Conservation (phyloP, 2,113 vertebrate species). For the Varanus salvator region DNA sequence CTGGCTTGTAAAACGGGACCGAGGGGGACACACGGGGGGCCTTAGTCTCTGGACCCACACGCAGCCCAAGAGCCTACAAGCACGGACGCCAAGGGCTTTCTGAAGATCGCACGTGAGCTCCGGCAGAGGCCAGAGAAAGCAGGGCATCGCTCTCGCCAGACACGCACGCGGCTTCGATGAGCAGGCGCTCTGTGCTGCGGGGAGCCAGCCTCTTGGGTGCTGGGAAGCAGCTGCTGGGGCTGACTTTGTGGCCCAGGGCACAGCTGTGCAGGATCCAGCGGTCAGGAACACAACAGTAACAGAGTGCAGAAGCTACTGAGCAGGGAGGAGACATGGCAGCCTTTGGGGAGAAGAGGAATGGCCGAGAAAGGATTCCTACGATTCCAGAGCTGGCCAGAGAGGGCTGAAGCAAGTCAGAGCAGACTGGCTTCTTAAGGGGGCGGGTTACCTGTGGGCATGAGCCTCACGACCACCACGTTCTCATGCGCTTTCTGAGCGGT, state of each 20-base stretch:
- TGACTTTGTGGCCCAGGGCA: not conserved
- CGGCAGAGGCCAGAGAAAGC: not conserved
- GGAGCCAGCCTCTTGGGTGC: not conserved
- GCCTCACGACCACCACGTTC: not conserved
- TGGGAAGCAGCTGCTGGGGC: no score
- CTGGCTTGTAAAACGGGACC: not conserved
- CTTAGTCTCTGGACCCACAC: no score
- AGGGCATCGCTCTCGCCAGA: not conserved
- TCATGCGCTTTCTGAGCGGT: no score
- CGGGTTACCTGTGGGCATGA: not conserved
- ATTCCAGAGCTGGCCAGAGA: not conserved
- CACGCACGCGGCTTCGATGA: not conserved
- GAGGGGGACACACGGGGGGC: no score
- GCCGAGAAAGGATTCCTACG: not conserved
- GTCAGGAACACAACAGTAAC: no score
- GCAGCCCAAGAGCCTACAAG: no score
- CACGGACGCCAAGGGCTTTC: no score
- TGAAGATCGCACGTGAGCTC: no score
- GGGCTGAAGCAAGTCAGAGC: not conserved
- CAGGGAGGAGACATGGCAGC: not conserved
- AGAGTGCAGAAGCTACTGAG: no score
- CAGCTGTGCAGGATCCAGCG: no score
- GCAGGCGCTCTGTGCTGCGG: no score
- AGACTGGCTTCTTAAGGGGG: no score
- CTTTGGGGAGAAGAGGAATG: not conserved